A percentile compares a stretch with the other conserved stretches of the same genome.
Evolutionary conservation across 2,797 vertebrate genomes (phyloP).

Genomic region (Podarcis lilfordi): DNA sequence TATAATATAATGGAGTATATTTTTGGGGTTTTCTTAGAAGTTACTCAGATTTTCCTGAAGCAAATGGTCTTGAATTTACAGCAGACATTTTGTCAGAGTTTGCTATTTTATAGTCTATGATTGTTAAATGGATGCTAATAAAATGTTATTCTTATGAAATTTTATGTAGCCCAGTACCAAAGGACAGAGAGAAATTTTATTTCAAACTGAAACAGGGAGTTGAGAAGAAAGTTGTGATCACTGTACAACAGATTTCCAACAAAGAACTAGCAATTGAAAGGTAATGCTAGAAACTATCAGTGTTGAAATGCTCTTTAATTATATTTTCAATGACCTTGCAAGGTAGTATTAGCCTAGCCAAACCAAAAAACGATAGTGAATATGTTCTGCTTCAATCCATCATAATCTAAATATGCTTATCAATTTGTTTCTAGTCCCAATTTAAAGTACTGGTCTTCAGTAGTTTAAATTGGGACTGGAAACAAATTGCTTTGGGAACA

Average conservation of each 20-base stretch:
- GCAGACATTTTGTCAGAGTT: neutral
- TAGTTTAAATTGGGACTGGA: neutral
- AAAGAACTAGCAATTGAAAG: slow-evolving; percentile 95
- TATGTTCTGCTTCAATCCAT: neutral
- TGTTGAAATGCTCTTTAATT: neutral
- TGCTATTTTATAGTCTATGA: neutral
- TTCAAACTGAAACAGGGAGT: slow-evolving; percentile 95
- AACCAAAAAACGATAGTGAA: neutral
- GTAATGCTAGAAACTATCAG: slow-evolving; percentile 73
- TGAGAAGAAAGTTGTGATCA: slow-evolving; percentile 94
- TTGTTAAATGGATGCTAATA: slow-evolving; percentile 20
- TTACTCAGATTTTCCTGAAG: neutral
- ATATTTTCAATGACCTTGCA: neutral
- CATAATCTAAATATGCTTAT: neutral
- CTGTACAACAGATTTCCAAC: slow-evolving; percentile 93
- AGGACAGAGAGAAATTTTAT: slow-evolving; percentile 96
- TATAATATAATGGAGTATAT: neutral
- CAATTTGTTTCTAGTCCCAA: neutral
- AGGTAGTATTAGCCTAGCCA: neutral
- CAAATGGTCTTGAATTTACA: neutral
- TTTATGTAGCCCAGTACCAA: slow-evolving; percentile 89
- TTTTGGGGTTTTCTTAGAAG: neutral
- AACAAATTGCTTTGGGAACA: neutral
- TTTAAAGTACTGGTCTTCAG: neutral
- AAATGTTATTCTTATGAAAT: slow-evolving; percentile 32